Evolutionary conservation across 2,797 vertebrate genomes (phyloP), one percentile per base, ranked within the genome.

Genomic region (Picus viridis): DNA sequence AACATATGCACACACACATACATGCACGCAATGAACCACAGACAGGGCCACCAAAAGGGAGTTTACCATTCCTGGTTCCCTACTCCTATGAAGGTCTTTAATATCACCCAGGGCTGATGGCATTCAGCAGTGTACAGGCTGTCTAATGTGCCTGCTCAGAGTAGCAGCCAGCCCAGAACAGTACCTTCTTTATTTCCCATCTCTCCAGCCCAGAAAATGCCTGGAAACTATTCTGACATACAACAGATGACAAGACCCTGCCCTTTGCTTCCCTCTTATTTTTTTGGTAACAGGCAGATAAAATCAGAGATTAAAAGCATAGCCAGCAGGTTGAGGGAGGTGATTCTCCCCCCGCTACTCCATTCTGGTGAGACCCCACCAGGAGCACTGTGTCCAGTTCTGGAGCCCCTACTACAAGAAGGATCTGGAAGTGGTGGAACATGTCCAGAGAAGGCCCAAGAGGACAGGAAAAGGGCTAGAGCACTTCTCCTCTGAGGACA

Each of bases 271-370:
- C 13, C 41, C 16, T 43, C 16, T 43, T 43, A 6, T 43, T 43
- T 41, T 65, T 93, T 77, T 75, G 68, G 8, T 58, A 80, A 4
- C 47, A 86, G 47, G 18, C 32, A 91, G 39, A 34, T 80, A 72
- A 88, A 92, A 72, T 45, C 63, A 75, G 65, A 92, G 17, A 51
- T 74, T 72, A 85, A 93, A 92, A 81, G 47, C 53, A 56, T 12
- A 39, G 39, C 12, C 39, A 39, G 36, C 36, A 39, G 39, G 39
- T 12, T 12, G 5, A 39, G 39, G 39, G 39, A 39, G 36, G 39
- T 12, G 39, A 39, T 39, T 39, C 39, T 39, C 12, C 39, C 39
- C 39, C 4, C 39, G 5, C 39, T 39, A 12, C 39, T 39, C 39
- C 39, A 39, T 10, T 12, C 39, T 39, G 39, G 10, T 39, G 39